These are phyloP conservation scores for Blastobasis lacticolella DNA, from an alignment of 2,888 invertebrate species.

Conservation along the genomic window DNA sequence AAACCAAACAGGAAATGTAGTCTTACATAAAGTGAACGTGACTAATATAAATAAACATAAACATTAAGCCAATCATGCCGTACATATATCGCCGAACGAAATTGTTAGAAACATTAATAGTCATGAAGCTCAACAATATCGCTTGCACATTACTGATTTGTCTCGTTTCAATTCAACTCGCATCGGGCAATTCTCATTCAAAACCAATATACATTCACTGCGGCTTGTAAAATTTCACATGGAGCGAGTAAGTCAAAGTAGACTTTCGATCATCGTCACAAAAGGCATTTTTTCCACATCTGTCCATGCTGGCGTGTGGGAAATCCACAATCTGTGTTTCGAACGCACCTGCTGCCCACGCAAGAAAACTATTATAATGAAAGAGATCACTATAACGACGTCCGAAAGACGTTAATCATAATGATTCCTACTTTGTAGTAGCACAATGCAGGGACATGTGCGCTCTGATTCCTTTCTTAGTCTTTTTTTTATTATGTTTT, in stretches of 20 bases:
- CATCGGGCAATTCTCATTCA: slow-evolving; percentile 21
- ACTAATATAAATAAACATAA: no score
- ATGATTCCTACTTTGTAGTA: slow-evolving; percentile 22
- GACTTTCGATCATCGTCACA: slow-evolving; percentile 30
- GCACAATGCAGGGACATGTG: slow-evolving; percentile 47
- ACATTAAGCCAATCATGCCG: no score
- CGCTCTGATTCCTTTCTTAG: slow-evolving; percentile 46
- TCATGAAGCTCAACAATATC: slow-evolving; percentile 15
- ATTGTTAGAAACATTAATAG: slow-evolving; percentile 5
- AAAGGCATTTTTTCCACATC: slow-evolving; percentile 21
- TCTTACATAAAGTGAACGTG: no score
- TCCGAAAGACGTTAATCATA: slow-evolving; percentile 55
- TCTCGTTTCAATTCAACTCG: slow-evolving; percentile 21
- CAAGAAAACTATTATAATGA: slow-evolving; percentile 21
- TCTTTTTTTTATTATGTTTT: slow-evolving; percentile 36
- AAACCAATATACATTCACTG: slow-evolving; percentile 21
- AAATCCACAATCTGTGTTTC: slow-evolving; percentile 49
- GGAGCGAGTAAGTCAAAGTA: slow-evolving; percentile 25
- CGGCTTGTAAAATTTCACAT: slow-evolving; percentile 24
- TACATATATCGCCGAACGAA: neutral
- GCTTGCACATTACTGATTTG: slow-evolving; percentile 22
- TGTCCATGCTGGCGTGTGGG: slow-evolving; percentile 33
- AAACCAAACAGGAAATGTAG: no score
- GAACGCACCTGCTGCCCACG: slow-evolving; percentile 40
- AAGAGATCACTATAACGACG: slow-evolving; percentile 41